phyloP scores from a whole-genome alignment of 53 echinoderm and acorn worm species.

The Paracentrotus lividus region DNA sequence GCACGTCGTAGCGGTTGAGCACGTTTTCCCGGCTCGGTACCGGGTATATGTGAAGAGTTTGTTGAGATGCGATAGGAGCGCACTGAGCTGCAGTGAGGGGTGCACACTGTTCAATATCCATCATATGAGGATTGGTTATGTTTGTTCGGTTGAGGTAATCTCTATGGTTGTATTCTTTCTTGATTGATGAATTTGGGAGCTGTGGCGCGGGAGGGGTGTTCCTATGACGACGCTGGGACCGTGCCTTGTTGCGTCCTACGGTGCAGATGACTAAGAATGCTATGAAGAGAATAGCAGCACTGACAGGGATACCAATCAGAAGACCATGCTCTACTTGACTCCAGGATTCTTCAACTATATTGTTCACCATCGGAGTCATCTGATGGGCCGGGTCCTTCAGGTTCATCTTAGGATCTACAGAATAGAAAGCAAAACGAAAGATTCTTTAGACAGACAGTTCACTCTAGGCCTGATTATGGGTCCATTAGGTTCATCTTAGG shows the following conservation, averaged over 20 bases:
- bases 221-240: constrained; percentile 50
- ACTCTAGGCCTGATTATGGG: no score
- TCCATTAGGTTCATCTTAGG: no score
- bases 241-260: constrained; percentile 77
- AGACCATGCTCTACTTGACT: constrained; percentile 69
- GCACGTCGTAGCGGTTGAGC: constrained; percentile 65
- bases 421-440: background rate
- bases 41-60: constrained; percentile 69
- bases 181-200: constrained; percentile 42
- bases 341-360: background rate
- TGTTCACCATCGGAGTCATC: constrained; percentile 31
- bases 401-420: constrained; percentile 67
- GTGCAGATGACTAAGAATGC: constrained; percentile 79
- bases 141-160: constrained; percentile 43
- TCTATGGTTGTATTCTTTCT: constrained; percentile 57
- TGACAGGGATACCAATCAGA: constrained; percentile 84
- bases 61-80: constrained; percentile 53
- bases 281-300: constrained; percentile 80
- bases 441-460: background rate
- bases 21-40: constrained; percentile 64
- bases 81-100: constrained; percentile 57
- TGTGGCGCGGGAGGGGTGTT: constrained; percentile 56
- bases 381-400: constrained; percentile 11
- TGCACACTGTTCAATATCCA: constrained; percentile 67
- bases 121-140: constrained; percentile 3